Conservation (phyloP, 1,140 invertebrate genomes). For the Bombus cullumanus region DNA sequence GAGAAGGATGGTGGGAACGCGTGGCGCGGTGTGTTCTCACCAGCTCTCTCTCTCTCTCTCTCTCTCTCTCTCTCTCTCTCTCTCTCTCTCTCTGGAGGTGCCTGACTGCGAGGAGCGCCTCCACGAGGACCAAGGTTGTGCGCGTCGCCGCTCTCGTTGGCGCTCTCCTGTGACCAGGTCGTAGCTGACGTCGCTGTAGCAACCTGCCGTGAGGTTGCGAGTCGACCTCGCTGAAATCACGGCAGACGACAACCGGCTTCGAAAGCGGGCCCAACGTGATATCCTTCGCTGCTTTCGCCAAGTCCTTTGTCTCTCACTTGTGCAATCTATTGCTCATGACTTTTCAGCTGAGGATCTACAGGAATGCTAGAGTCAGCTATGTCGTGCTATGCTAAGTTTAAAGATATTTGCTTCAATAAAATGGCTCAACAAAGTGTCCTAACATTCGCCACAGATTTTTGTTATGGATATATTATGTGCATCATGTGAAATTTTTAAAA, state of each 20-base stretch:
- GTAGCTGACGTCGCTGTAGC: constrained; percentile 58
- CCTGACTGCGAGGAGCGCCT: constrained; percentile 66
- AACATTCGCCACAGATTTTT: too few relatives aligned
- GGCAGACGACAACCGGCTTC: constrained; percentile 44
- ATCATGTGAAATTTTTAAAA: too few relatives aligned
- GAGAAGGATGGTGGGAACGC: constrained; percentile 82
- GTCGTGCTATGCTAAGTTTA: too few relatives aligned
- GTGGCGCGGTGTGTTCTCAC: constrained; percentile 81
- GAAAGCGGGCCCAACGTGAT: constrained; percentile 50
- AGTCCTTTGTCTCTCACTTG: constrained; percentile 30
- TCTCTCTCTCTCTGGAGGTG: constrained; percentile 59
- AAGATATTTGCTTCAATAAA: too few relatives aligned
- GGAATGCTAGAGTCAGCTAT: too few relatives aligned
- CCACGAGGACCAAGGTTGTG: constrained; percentile 62
- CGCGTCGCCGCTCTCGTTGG: constrained; percentile 36
- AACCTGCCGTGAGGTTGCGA: constrained; percentile 62
- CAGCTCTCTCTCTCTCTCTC: constrained; percentile 70
- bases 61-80: constrained; percentile 67
- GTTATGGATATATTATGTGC: too few relatives aligned
- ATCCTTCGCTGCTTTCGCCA: constrained; percentile 23
- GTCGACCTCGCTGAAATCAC: constrained; percentile 45
- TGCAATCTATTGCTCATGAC: constrained; percentile 21
- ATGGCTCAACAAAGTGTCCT: too few relatives aligned
- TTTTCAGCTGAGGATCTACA: neutral
- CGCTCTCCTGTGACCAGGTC: constrained; percentile 55